A percentile compares a stretch with the other conserved stretches of the same genome.
Evolutionary conservation across 2,888 invertebrate species (phyloP).

Genomic region (Druceiella hillmani): DNA sequence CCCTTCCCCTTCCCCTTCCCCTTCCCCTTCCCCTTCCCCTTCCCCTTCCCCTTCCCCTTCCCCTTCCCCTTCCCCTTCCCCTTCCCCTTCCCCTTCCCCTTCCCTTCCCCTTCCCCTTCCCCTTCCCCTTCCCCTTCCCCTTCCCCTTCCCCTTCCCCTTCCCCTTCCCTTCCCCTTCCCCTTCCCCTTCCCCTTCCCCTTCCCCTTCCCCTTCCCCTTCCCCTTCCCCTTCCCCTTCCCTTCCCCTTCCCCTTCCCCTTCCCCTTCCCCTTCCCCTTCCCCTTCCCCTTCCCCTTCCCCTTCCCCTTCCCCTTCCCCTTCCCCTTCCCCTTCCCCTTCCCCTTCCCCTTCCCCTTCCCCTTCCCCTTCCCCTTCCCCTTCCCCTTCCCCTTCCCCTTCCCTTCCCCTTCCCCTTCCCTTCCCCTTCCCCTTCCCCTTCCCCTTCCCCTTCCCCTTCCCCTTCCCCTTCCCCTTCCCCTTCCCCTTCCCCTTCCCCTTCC

Average conservation of each 20-base stretch:
- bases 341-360: constrained; percentile 1
- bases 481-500: no score
- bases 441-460: no score
- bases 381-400: constrained; percentile 6
- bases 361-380: constrained; percentile 8
- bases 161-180: constrained; percentile 6
- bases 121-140: no score
- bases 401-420: no score
- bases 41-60: constrained; percentile 13
- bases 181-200: neutral
- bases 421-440: no score
- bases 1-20: constrained; percentile 8
- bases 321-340: neutral
- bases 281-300: constrained; percentile 13
- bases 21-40: constrained; percentile 6
- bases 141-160: constrained; percentile 5
- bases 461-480: no score
- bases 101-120: no score
- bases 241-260: constrained; percentile 7
- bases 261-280: constrained; percentile 6
- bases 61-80: constrained; percentile 11
- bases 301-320: constrained; percentile 12
- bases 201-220: constrained; percentile 5
- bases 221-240: constrained; percentile 11
- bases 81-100: constrained; percentile 1